phyloP scores from a whole-genome alignment of 2,113 vertebrate genomes.

The Psettodes erumei region DNA sequence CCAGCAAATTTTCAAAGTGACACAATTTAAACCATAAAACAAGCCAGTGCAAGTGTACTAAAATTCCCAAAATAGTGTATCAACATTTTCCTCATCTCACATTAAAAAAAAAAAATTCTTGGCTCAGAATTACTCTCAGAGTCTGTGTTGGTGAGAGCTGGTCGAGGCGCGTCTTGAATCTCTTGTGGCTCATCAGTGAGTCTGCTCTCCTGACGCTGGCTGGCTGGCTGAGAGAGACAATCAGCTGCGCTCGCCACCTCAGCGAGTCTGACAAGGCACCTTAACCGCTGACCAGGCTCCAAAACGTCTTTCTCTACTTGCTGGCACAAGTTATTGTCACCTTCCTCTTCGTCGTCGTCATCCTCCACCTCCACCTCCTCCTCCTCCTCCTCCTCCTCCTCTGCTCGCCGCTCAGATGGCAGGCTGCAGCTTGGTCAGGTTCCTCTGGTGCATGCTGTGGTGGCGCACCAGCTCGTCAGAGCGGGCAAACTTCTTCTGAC shows the following conservation, averaged over 20 bases:
- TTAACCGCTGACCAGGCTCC: constrained; percentile 71
- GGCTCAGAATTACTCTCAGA: constrained; percentile 61
- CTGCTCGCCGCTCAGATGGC: constrained; percentile 84
- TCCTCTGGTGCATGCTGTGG: constrained; percentile 99
- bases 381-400: constrained; percentile 41
- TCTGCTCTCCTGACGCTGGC: constrained; percentile 21
- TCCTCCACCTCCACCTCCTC: constrained; percentile 68
- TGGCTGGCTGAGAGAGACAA: constrained; percentile 37
- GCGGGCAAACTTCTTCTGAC: constrained; percentile 99
- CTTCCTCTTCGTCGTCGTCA: constrained; percentile 54
- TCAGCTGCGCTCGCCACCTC: constrained; percentile 58
- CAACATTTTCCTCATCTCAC: constrained; percentile 53
- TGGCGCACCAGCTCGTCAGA: constrained; percentile 98
- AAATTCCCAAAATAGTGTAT: constrained; percentile 55
- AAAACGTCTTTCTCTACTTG: constrained; percentile 39
- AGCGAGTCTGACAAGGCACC: constrained; percentile 58
- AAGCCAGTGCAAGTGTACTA: constrained; percentile 73
- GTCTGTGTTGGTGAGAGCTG: constrained; percentile 35
- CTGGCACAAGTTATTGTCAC: constrained; percentile 66
- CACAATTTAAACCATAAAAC: constrained; percentile 29
- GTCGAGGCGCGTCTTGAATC: constrained; percentile 36
- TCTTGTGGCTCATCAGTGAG: constrained; percentile 31
- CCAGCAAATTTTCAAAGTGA: constrained; percentile 60
- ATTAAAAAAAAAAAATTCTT: constrained; percentile 34
- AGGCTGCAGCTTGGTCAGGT: constrained; percentile 96